Evolutionary conservation across 2,113 vertebrate species (phyloP), one percentile per base, ranked within the genome.

Genomic region (Limanda limanda): DNA sequence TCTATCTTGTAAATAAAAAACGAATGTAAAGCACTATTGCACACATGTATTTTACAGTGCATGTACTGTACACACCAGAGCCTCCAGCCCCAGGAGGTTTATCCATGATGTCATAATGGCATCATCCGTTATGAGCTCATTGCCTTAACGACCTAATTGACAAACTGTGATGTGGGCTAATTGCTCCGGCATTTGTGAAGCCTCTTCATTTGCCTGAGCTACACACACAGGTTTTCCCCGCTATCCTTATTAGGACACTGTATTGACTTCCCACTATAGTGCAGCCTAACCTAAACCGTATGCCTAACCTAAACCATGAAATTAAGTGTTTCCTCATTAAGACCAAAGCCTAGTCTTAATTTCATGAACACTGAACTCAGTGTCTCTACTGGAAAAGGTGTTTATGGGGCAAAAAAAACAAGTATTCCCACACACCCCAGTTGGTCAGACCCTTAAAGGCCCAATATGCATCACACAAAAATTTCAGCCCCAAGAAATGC

Each of bases 71-170:
- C 37, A 37, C 62, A n/a, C 60, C 35, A 65, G 1, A 31, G 21
- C 20, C 64, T 5, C 0, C n/a, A 3, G 45, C 67, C 51, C 24
- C 17, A 1, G 47, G 59, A 3, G 70, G 27, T 57, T 48, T 1
- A 55, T 73, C 69, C 40, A 24, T 82, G 72, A 82, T 77, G 84
- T 83, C 82, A 81, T 60, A 25, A 55, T 0, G 56, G 56, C 64
- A 59, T 81, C 79, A 82, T 81, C 65, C 20, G 3, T 74, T 17
- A 54, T 80, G 78, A 78, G 75, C 72, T 79, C 79, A 78, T 68
- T 59, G 78, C 55, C 21, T 54, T 71, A 21, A 72, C 25, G 62
- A 80, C 73, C 68, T 24, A 11, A 71, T 66, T 63, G 55, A 77
- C 71, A 48, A 68, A 45, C 37, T 40, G 31, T 20, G 62, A 63